Percentiles rank a stretch among this genome's conserved stretches.
Evolutionary conservation across 35 echinoderm and acorn worm genomes (phyloP).

Genomic region (Acanthaster planci): DNA sequence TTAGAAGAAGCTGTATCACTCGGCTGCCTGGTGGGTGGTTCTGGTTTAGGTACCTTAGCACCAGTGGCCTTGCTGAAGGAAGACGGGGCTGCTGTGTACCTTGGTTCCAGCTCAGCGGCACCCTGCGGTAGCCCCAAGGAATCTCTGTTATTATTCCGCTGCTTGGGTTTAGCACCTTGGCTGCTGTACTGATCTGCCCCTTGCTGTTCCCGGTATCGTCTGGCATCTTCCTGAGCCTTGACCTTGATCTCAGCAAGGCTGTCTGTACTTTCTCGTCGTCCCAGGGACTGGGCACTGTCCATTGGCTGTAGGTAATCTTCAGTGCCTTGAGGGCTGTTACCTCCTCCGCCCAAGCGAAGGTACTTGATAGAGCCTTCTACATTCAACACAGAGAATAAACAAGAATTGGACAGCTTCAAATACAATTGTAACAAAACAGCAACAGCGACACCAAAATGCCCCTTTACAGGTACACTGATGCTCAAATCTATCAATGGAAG

Average conservation of each 20-base stretch:
- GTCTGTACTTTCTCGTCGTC: conserved; percentile 27
- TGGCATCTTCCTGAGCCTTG: conserved; percentile 5
- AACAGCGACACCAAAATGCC: neutral
- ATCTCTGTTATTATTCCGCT: neutral
- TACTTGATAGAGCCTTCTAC: conserved; percentile 44
- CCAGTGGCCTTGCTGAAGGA: conserved; percentile 47
- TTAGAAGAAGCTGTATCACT: neutral
- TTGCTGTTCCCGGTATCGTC: conserved; percentile 10
- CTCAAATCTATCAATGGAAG: no score
- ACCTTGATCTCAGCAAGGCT: conserved; percentile 11
- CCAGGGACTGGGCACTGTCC: conserved; percentile 52
- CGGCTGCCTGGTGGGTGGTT: neutral
- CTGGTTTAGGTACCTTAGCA: conserved; percentile 37
- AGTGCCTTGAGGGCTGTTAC: conserved; percentile 15
- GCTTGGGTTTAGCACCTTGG: conserved; percentile 28
- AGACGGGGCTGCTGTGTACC: conserved; percentile 17
- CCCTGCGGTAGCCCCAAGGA: conserved; percentile 33
- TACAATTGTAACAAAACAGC: neutral
- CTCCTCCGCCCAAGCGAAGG: conserved; percentile 50
- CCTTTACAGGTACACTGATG: no score
- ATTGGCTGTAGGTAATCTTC: conserved; percentile 87
- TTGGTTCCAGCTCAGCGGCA: conserved; percentile 28
- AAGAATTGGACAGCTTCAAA: neutral
- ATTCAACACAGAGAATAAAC: conserved; percentile 18
- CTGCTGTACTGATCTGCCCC: neutral